Conservation (phyloP, 23 tunicate species). For the Trididemnum miniatum region DNA sequence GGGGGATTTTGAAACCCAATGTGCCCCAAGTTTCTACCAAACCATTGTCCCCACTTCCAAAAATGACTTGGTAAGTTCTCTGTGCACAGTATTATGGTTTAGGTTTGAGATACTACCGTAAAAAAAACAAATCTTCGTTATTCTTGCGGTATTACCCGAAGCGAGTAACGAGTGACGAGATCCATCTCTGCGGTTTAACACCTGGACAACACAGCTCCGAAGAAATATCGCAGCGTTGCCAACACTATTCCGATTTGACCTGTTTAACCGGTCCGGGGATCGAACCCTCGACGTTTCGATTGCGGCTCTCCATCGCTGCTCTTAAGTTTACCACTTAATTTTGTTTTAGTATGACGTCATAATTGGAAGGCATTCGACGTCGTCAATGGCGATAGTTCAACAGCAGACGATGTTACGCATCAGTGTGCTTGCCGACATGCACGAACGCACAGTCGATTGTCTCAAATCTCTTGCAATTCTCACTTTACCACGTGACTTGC, state of each 20-base stretch:
- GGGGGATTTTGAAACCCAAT: conserved; percentile 26
- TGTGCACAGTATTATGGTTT: not conserved
- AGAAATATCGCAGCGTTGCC: too few relatives aligned
- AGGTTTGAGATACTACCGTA: not conserved
- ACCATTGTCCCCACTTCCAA: conserved; percentile 20
- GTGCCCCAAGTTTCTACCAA: conserved; percentile 35
- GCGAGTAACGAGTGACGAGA: too few relatives aligned
- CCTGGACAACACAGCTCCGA: too few relatives aligned
- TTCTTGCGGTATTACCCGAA: too few relatives aligned
- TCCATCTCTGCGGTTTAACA: too few relatives aligned
- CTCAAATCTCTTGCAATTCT: conserved; percentile 10
- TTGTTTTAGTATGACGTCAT: not conserved
- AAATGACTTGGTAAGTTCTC: conserved; percentile 8
- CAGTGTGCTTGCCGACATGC: conserved; percentile 13
- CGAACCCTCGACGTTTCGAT: too few relatives aligned
- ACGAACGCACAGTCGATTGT: conserved; percentile 5
- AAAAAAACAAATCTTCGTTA: not conserved
- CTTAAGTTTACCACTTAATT: too few relatives aligned
- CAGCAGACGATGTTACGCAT: conserved; percentile 28
- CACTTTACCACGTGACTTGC: conserved; percentile 31
- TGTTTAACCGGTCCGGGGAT: too few relatives aligned
- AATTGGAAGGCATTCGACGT: conserved; percentile 4
- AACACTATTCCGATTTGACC: too few relatives aligned
- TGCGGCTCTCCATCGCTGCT: too few relatives aligned
- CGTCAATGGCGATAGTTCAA: not conserved